A percentile compares a stretch with the other conserved stretches of the same genome.
Conservation (phyloP, 2,797 vertebrate species). For the Xenopus petersii region DNA sequence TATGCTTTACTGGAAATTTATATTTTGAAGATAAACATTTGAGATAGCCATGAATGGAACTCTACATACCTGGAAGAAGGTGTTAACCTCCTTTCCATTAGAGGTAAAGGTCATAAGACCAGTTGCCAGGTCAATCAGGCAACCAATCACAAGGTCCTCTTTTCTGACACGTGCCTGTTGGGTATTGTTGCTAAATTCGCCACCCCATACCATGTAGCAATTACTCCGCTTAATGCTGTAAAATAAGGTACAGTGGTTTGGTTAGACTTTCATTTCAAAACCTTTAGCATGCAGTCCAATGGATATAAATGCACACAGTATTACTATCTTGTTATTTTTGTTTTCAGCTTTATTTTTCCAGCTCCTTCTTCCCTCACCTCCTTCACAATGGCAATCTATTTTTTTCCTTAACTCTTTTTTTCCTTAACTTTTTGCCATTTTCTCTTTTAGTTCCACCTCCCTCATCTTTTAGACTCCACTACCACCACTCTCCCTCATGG, state of each 20-base stretch:
- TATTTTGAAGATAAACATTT: too few species aligned
- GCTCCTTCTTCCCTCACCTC: too few species aligned
- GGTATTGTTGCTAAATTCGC: constrained; percentile 80
- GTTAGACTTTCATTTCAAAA: too few species aligned
- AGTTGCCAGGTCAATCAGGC: constrained; percentile 85
- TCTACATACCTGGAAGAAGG: constrained; percentile 83
- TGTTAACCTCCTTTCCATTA: constrained; percentile 91
- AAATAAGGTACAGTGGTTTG: background rate
- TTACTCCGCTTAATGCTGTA: constrained; percentile 89
- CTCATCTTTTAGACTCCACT: background rate
- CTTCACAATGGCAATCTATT: too few species aligned
- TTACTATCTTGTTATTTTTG: too few species aligned
- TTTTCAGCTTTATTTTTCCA: too few species aligned
- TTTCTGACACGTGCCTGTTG: constrained; percentile 88
- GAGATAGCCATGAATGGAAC: background rate
- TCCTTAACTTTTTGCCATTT: background rate
- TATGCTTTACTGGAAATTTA: too few species aligned
- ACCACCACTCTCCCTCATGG: background rate
- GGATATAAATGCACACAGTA: too few species aligned
- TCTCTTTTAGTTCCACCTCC: background rate
- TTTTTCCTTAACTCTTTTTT: too few species aligned
- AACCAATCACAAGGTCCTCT: constrained; percentile 86
- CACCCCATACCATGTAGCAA: constrained; percentile 96
- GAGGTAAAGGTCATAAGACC: constrained; percentile 92
- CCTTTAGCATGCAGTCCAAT: too few species aligned